A percentile compares a stretch with the other conserved stretches of the same genome.
phyloP scores from a whole-genome alignment of 2,113 vertebrate species.

The Rhynchomys soricoides region DNA sequence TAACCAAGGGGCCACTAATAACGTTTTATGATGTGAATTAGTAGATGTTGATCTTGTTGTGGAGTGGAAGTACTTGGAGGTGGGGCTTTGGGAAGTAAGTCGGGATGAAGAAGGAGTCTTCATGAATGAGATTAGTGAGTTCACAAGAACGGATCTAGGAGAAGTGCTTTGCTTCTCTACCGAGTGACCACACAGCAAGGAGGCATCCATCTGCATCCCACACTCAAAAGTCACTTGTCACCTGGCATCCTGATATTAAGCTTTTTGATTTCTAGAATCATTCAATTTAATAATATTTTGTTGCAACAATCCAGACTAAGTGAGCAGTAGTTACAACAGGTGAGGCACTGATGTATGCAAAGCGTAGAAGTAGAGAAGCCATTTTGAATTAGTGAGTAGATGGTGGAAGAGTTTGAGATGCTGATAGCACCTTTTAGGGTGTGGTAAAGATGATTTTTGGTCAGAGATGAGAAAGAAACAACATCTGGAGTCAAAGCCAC shows the following conservation, averaged over 20 bases:
- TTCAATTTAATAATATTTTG: not conserved
- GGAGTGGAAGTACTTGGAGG: not conserved
- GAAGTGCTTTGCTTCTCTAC: not conserved
- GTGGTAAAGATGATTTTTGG: not conserved
- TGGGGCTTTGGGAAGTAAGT: not conserved
- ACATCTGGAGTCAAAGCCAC: not conserved
- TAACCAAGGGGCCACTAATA: constrained; percentile 10
- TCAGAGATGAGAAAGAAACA: not conserved
- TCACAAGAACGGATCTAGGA: not conserved
- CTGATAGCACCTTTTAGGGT: not conserved
- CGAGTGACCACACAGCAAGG: not conserved
- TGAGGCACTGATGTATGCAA: not conserved
- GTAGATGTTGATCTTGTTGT: constrained; percentile 31
- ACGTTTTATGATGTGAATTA: constrained; percentile 9
- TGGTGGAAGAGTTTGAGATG: not conserved
- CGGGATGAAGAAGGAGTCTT: not conserved
- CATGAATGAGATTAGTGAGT: not conserved
- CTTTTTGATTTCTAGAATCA: not conserved
- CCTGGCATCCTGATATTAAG: not conserved
- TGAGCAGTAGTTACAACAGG: not conserved
- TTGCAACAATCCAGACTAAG: not conserved
- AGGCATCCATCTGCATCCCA: not conserved
- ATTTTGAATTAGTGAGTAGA: not conserved
- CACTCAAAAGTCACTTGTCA: not conserved
- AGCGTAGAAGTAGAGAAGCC: not conserved